Evolutionary conservation across 1,140 invertebrate genomes (phyloP).

Genomic region (Sitobion miscanthi): DNA sequence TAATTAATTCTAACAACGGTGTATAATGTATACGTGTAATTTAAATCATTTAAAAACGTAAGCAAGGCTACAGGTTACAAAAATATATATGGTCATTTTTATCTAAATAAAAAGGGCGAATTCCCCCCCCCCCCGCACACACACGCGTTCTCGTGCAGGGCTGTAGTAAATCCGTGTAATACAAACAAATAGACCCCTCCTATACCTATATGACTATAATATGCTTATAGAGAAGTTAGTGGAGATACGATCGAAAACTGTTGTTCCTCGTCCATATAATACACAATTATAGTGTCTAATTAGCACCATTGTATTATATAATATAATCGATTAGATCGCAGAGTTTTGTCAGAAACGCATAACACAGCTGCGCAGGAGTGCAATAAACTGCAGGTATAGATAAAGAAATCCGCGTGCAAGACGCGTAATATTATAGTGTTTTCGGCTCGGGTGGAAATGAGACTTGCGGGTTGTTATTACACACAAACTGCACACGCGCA

Average conservation of each 20-base stretch:
- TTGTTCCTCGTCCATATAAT: not conserved
- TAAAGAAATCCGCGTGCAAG: not conserved
- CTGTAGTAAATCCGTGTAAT: not conserved
- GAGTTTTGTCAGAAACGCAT: not conserved
- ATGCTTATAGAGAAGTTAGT: not conserved
- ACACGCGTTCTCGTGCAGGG: not conserved
- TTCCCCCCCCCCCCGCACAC: no score
- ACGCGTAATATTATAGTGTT: not conserved
- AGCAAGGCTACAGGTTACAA: not conserved
- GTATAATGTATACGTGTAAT: not conserved
- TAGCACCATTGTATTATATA: not conserved
- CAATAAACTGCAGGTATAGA: not conserved
- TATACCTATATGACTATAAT: not conserved
- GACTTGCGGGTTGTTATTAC: not conserved
- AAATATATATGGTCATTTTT: not conserved
- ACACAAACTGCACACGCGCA: not conserved
- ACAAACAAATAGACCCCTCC: not conserved
- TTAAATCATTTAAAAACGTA: not conserved
- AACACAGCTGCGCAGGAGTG: not conserved
- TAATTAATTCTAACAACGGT: not conserved
- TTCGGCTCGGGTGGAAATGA: not conserved
- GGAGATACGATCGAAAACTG: not conserved
- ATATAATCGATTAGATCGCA: not conserved
- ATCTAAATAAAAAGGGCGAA: not conserved
- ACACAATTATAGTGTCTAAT: not conserved